Evolutionary conservation across 2,888 invertebrate species (phyloP).

Genomic region (Girardia tigrina): DNA sequence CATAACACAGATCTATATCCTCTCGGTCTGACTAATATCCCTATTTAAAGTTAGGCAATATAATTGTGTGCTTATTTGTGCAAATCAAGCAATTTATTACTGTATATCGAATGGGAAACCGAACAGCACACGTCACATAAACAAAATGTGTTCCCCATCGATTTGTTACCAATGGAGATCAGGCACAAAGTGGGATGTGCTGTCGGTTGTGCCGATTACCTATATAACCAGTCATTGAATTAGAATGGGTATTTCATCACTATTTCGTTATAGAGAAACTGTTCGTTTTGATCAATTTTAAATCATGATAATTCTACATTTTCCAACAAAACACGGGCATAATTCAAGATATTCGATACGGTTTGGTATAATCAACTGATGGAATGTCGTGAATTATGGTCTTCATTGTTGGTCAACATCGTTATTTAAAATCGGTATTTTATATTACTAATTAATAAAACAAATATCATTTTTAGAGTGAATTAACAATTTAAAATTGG

Average conservation of each 20-base stretch:
- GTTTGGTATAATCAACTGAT: not conserved
- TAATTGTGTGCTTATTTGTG: not conserved
- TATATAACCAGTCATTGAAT: conserved; percentile 23
- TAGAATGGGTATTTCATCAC: not conserved
- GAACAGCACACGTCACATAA: not conserved
- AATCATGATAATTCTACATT: not conserved
- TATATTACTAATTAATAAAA: too few relatives aligned
- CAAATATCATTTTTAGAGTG: too few relatives aligned
- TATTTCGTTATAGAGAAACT: not conserved
- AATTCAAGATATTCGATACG: conserved; percentile 20
- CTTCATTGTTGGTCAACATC: conserved; percentile 19
- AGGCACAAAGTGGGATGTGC: conserved; percentile 11
- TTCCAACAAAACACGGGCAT: conserved; percentile 23
- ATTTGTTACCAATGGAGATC: conserved; percentile 5
- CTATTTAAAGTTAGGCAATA: not conserved
- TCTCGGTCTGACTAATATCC: conserved; percentile 8
- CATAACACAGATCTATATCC: conserved; percentile 23
- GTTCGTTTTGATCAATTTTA: not conserved
- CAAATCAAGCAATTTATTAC: not conserved
- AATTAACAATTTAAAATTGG: too few relatives aligned
- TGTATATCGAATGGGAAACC: not conserved
- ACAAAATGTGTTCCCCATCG: not conserved
- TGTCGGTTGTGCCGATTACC: not conserved
- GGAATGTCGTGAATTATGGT: conserved; percentile 23
- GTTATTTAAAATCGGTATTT: not conserved